A percentile compares a stretch with the other conserved stretches of the same genome.
Evolutionary conservation across 2,113 vertebrate genomes (phyloP).

Genomic region (Apodemus sylvaticus): DNA sequence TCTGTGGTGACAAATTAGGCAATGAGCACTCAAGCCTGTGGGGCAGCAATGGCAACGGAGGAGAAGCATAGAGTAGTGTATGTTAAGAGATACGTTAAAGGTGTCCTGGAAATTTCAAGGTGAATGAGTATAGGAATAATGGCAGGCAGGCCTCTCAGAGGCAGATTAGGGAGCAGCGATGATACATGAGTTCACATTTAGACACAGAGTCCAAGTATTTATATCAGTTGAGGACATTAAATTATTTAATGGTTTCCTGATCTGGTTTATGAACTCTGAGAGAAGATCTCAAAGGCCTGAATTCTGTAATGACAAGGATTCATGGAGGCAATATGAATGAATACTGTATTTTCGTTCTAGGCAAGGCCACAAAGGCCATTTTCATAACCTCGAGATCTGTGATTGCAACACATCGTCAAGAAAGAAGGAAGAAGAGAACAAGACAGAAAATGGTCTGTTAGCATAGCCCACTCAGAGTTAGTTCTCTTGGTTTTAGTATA

Average conservation of each 20-base stretch:
- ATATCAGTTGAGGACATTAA: background rate
- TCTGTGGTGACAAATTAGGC: background rate
- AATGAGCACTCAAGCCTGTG: background rate
- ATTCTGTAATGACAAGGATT: background rate
- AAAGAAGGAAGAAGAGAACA: background rate
- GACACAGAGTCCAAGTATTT: background rate
- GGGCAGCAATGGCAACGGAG: background rate
- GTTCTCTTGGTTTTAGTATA: constrained; percentile 8
- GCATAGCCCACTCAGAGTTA: background rate
- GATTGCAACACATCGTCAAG: background rate
- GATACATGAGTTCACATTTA: background rate
- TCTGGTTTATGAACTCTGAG: constrained; percentile 14
- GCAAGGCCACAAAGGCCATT: background rate
- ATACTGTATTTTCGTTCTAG: background rate
- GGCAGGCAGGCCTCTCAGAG: background rate
- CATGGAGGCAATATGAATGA: background rate
- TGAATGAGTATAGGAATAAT: background rate
- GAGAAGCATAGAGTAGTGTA: background rate
- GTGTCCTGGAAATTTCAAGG: background rate
- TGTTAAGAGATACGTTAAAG: background rate
- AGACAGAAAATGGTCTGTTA: background rate
- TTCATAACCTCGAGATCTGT: background rate
- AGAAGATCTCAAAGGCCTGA: background rate
- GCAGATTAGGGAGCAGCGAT: background rate
- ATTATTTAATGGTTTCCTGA: constrained; percentile 26